A percentile compares a stretch with the other conserved stretches of the same genome.
phyloP scores from a whole-genome alignment of 2,888 invertebrate genomes.

The Xiphydria camelus region DNA sequence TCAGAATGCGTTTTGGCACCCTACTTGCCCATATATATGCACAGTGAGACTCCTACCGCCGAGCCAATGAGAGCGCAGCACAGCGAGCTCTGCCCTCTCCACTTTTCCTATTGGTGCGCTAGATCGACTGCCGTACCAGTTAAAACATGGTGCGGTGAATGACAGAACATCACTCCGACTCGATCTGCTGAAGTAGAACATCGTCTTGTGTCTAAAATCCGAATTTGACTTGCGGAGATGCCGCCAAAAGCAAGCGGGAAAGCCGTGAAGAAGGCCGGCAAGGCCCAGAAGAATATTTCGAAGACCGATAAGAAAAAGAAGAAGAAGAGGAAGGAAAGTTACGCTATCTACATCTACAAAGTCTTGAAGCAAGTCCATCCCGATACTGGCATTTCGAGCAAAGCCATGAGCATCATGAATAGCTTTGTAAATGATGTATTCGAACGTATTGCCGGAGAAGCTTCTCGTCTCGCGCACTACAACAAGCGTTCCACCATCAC shows the following conservation, averaged over 20 bases:
- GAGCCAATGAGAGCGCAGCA: neutral
- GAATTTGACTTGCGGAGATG: slow-evolving; percentile 21
- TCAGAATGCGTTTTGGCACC: neutral
- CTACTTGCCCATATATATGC: neutral
- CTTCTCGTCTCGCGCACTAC: slow-evolving; percentile 67
- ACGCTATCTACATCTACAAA: slow-evolving; percentile 67
- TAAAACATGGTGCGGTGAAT: too few relatives aligned
- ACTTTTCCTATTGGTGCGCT: neutral
- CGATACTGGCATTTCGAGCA: slow-evolving; percentile 69
- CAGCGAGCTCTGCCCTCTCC: neutral
- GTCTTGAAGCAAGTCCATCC: slow-evolving; percentile 66
- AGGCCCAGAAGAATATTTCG: slow-evolving; percentile 63
- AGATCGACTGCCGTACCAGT: neutral
- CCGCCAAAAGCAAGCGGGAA: slow-evolving; percentile 49
- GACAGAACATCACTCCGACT: too few relatives aligned
- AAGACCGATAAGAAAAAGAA: slow-evolving; percentile 64
- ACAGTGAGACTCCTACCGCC: too few relatives aligned
- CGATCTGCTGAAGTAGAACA: too few relatives aligned
- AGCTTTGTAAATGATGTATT: slow-evolving; percentile 76
- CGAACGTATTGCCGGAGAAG: slow-evolving; percentile 71
- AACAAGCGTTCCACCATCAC: slow-evolving; percentile 69
- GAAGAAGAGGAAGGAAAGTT: slow-evolving; percentile 64
- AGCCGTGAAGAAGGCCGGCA: slow-evolving; percentile 61
- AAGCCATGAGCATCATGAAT: slow-evolving; percentile 76
- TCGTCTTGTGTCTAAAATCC: too few relatives aligned